Evolutionary conservation across 1,140 invertebrate genomes (phyloP).

Genomic region (Diploscapter pachys): DNA sequence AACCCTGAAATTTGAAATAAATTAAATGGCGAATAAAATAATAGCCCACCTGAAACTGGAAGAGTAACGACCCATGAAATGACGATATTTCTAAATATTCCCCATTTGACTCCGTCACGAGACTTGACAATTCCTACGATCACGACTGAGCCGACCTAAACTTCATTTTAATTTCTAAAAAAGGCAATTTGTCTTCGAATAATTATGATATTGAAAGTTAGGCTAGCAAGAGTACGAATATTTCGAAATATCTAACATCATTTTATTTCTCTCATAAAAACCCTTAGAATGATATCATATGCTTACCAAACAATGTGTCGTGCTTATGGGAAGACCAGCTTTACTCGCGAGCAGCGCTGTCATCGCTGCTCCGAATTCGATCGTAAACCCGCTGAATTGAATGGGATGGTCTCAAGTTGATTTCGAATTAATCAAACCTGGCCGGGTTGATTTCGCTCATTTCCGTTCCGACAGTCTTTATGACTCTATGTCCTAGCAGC

Average conservation of each 20-base stretch:
- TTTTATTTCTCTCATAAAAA: neutral
- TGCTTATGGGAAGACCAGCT: constrained; percentile 88
- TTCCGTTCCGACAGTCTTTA: constrained; percentile 91
- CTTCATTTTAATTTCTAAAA: too few species aligned
- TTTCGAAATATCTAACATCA: neutral
- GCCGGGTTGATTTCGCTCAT: constrained; percentile 91
- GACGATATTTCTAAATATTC: constrained; percentile 76
- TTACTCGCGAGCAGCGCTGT: constrained; percentile 92
- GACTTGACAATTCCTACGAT: constrained; percentile 48
- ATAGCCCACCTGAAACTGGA: constrained; percentile 73
- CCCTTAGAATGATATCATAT: neutral
- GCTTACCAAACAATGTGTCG: constrained; percentile 84
- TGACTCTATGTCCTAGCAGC: constrained; percentile 85
- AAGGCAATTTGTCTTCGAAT: too few species aligned
- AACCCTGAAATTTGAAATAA: constrained; percentile 22
- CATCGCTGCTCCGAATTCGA: constrained; percentile 55
- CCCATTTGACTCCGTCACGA: constrained; percentile 52
- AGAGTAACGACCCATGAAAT: constrained; percentile 93
- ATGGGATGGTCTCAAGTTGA: neutral
- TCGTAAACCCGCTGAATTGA: constrained; percentile 49
- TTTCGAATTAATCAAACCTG: constrained; percentile 22
- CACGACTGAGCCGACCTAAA: constrained; percentile 65
- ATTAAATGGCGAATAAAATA: neutral
- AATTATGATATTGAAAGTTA: neutral
- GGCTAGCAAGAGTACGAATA: neutral